Evolutionary conservation across 37 sponge, comb jelly and placozoan genomes (phyloP).

Genomic region (Haliclona indistincta): DNA sequence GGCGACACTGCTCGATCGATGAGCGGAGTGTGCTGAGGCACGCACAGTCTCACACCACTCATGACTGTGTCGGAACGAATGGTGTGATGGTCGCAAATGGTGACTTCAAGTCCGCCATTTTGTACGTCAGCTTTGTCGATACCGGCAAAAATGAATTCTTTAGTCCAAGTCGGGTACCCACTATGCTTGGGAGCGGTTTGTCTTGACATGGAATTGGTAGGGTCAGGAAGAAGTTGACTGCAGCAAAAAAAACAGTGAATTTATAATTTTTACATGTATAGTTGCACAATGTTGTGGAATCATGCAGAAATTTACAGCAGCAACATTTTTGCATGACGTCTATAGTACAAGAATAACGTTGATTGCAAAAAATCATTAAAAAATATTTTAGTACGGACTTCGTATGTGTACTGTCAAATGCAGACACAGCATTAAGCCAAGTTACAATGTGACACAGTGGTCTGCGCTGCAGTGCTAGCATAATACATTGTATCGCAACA

Average conservation of each 20-base stretch:
- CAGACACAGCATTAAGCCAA: too few species aligned
- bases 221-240: conserved; percentile 41
- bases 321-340: not conserved
- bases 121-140: conserved; percentile 16
- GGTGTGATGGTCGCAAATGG: conserved; percentile 51
- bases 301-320: not conserved
- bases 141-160: conserved; percentile 37
- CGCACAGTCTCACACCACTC: conserved; percentile 47
- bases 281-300: not conserved
- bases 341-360: too few species aligned
- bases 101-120: conserved; percentile 54
- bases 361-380: too few species aligned
- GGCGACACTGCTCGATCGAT: not conserved
- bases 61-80: conserved; percentile 21
- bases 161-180: conserved; percentile 62
- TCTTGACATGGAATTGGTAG: not conserved
- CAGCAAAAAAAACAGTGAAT: not conserved
- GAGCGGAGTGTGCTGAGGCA: conserved; percentile 28
- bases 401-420: too few species aligned
- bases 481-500: too few species aligned
- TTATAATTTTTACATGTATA: too few species aligned
- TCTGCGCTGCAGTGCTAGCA: too few species aligned
- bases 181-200: conserved; percentile 54
- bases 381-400: too few species aligned
- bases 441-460: too few species aligned